Base-by-base conservation (phyloP, 2,113 vertebrate species). In the Rhegmatorhina hoffmannsi region DNA sequence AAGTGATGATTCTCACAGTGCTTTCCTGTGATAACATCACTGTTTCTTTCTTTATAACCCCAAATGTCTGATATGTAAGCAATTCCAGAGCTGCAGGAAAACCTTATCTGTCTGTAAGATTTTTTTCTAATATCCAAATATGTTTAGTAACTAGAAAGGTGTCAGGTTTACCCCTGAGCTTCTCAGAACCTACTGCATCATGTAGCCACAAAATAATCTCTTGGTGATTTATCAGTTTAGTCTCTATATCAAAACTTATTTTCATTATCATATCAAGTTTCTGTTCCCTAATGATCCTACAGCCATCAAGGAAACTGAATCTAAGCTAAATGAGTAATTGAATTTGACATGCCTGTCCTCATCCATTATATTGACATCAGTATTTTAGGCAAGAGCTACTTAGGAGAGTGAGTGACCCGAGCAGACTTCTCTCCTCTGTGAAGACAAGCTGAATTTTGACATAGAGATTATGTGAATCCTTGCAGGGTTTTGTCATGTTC, bases 321-420 rank as follows among this genome's bases (percentile, higher is more conserved):
- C 26, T 81, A 47, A 90, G 82, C 73, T 84, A 77, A 84, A 89
- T 59, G 87, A 94, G 52, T 90, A 94, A 97, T 83, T 87, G 81
- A 69, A 68, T 95, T 90, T 93, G 96, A 96, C 92, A 59, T 56
- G 55, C 76, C 89, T 95, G 91, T 94, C 89, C 52, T 66, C 50
- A 75, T 68, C 60, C 83, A 89, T 95, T 97, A 95, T 12, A 78
- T 2, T 88, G 78, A 97, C 72, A 69, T 46, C 3, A 53, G 38
- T 28, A 72, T 74, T 96, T 84, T 44, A 81, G 80, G 62, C 46
- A 90, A 66, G 36, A 68, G 53, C 44, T 46, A 33, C 29, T 34
- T 84, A 72, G 50, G 70, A 64, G 3, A 60, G 47, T 10, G 63
- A 46, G 40, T 75, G 87, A 87, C 91, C 91, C 83, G 46, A 78